Conservation (phyloP, 1,140 invertebrate species). For the Idris sp. region DNA sequence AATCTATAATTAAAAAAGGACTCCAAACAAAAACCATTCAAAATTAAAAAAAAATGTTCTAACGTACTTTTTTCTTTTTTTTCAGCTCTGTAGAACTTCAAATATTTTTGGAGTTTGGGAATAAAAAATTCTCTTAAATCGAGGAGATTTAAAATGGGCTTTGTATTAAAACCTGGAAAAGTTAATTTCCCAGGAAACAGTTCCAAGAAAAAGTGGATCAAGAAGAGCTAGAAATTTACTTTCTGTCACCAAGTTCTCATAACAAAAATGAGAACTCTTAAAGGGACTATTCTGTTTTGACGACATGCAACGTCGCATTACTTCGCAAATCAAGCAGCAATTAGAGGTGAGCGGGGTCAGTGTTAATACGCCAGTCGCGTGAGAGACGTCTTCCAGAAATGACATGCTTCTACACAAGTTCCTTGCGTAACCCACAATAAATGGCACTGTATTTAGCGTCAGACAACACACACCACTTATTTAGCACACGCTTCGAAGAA, state of each 20-base stretch:
- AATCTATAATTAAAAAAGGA: too few species aligned
- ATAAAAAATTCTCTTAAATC: too few species aligned
- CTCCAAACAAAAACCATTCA: too few species aligned
- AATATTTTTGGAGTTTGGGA: too few species aligned
- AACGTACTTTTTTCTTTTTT: too few species aligned
- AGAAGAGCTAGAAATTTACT: too few species aligned
- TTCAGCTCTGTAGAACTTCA: too few species aligned
- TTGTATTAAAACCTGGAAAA: too few species aligned
- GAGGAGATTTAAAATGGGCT: too few species aligned
- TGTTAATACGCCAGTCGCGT: slow-evolving; percentile 76
- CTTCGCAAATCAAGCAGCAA: slow-evolving; percentile 68
- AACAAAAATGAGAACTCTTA: not conserved
- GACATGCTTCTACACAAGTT: slow-evolving; percentile 71
- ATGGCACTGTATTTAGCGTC: slow-evolving; percentile 55
- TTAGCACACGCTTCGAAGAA: slow-evolving; percentile 70
- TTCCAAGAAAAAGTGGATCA: too few species aligned
- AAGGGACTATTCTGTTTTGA: slow-evolving; percentile 7
- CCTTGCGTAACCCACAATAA: slow-evolving; percentile 70
- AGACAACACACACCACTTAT: slow-evolving; percentile 66
- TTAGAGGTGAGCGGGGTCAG: slow-evolving; percentile 77
- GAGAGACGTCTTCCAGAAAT: slow-evolving; percentile 77
- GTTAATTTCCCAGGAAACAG: slow-evolving; percentile 12
- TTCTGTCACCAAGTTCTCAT: too few species aligned
- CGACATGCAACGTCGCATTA: slow-evolving; percentile 64
- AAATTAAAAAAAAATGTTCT: too few species aligned